Base-by-base conservation (phyloP, 2,797 vertebrate genomes). In the Zenarchopterus dispar region DNA sequence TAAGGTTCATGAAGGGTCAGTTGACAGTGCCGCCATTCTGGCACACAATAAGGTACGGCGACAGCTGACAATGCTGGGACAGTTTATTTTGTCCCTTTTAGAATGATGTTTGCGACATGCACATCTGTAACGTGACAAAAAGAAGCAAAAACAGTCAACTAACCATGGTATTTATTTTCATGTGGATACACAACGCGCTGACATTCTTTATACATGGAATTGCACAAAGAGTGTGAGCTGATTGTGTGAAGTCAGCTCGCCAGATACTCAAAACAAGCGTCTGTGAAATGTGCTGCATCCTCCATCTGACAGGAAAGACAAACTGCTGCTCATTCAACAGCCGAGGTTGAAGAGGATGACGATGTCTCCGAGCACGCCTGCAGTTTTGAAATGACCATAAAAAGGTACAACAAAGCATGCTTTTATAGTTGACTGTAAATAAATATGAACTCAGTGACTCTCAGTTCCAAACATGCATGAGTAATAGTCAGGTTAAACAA, bases 1-100 rank as follows among this genome's bases (percentile, higher is more conserved):
- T 16, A 51, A 73, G 56, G 80, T 82, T 74, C 76, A 53, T 0
- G 3, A 42, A 75, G 69, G 77, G 81, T 88, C 82, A 88, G 65
- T n/a, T 68, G 73, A 75, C 75, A 73, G 65, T 54, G 62, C 56
- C 56, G 67, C 66, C 36, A 62, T 53, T 62, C 28, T 43, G 52
- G 53, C 47, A 50, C 49, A 78, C 79, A 84, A 82, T 86, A 62
- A 73, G 56, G 65, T 62, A 60, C 67, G 68, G 59, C 47, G 69
- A 75, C 54, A 57, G 76, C 70, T 70, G 51, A 84, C 76, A 78
- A 73, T 74, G 58, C 44, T 11, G 52, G 57, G 48, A 26, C 18
- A 1, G 24, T 73, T 81, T 78, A 62, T 78, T 69, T 52, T 47
- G 33, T 43, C 45, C 19, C 43, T 6, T 0, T 65, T 63, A 15